phyloP scores from a whole-genome alignment of 2,113 vertebrate species.

The Pachyramphus minor region DNA sequence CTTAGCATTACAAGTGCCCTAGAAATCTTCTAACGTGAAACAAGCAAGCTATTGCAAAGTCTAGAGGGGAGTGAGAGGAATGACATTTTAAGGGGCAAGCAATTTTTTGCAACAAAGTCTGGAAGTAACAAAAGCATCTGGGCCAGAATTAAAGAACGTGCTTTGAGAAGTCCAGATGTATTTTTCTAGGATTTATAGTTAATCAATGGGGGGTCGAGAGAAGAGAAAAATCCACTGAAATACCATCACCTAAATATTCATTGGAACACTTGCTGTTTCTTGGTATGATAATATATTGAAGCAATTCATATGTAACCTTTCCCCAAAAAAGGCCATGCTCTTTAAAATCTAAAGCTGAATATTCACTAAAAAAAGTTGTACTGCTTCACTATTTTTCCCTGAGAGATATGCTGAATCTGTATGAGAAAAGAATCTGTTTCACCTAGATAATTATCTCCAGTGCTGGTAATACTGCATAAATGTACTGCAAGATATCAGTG shows the following conservation, averaged over 20 bases:
- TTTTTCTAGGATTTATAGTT: background rate
- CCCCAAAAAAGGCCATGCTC: background rate
- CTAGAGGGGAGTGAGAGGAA: background rate
- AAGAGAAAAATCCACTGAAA: slow-evolving; percentile 20
- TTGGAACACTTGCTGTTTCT: slow-evolving; percentile 6
- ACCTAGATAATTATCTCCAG: background rate
- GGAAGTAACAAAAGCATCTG: background rate
- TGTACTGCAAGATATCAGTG: background rate
- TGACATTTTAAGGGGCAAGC: background rate
- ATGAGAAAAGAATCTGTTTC: background rate
- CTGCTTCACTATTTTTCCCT: background rate
- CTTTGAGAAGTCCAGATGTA: background rate
- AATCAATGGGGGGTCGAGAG: background rate
- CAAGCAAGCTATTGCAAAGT: background rate
- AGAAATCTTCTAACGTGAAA: background rate
- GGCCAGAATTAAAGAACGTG: background rate
- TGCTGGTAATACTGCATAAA: background rate
- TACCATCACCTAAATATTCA: slow-evolving; percentile 40
- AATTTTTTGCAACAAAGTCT: background rate
- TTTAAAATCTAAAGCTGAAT: slow-evolving; percentile 26
- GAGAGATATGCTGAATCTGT: background rate
- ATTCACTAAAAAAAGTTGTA: background rate
- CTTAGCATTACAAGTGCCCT: background rate
- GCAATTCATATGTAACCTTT: slow-evolving; percentile 28
- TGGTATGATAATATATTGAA: slow-evolving; percentile 24